Evolutionary conservation across 2,797 vertebrate genomes (phyloP).

Genomic region (Esox masquinongy): DNA sequence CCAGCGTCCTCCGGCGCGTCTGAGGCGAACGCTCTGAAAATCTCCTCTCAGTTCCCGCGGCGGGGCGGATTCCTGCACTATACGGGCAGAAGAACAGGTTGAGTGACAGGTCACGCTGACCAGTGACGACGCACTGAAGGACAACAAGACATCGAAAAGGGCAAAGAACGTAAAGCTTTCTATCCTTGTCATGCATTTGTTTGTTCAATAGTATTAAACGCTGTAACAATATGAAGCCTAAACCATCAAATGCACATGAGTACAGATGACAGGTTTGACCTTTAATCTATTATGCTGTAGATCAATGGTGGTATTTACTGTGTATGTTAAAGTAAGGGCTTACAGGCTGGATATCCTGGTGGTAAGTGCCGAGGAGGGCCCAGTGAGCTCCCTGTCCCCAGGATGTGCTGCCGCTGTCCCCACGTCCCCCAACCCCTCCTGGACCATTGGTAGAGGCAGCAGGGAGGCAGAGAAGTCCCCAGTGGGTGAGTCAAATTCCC

Average conservation of each 20-base stretch:
- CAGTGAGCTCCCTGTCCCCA: constrained; percentile 77
- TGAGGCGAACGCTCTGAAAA: constrained; percentile 86
- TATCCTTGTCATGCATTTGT: neutral
- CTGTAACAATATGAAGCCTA: neutral
- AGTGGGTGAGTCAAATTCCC: constrained; percentile 77
- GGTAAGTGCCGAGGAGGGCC: constrained; percentile 78
- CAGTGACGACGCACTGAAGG: neutral
- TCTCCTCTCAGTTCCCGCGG: constrained; percentile 81
- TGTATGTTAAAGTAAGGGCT: constrained; percentile 64
- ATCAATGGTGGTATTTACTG: too few species aligned
- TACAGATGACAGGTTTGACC: too few species aligned
- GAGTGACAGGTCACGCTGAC: neutral
- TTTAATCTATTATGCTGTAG: too few species aligned
- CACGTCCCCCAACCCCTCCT: constrained; percentile 67
- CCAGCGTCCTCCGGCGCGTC: constrained; percentile 80
- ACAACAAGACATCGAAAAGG: neutral
- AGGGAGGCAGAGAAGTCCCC: constrained; percentile 78
- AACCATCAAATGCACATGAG: neutral
- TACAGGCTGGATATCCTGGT: constrained; percentile 86
- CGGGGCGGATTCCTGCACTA: constrained; percentile 79
- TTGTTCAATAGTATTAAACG: neutral
- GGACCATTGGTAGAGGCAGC: constrained; percentile 74
- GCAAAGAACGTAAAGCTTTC: neutral
- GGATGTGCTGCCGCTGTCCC: constrained; percentile 69
- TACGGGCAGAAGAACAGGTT: neutral